phyloP scores from a whole-genome alignment of 2,888 invertebrate species.

The Meloe dianella region DNA sequence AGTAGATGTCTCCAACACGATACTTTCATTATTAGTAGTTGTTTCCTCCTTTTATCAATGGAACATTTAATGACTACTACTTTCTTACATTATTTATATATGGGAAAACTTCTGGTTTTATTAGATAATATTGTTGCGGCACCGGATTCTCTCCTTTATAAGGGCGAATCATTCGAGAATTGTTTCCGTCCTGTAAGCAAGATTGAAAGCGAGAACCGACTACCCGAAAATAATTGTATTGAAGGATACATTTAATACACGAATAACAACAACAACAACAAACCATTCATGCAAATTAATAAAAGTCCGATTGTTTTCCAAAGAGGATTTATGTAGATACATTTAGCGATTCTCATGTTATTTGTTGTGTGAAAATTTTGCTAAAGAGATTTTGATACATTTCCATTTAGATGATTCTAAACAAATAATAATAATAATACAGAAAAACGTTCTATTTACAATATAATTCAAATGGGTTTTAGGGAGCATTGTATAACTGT shows the following conservation, averaged over 20 bases:
- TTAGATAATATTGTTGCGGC: neutral
- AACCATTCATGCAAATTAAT: constrained; percentile 3
- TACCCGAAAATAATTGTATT: constrained; percentile 1
- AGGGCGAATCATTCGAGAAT: too few relatives aligned
- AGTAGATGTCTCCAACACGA: neutral
- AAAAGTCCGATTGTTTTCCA: constrained; percentile 4
- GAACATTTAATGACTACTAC: neutral
- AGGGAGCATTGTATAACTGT: too few relatives aligned
- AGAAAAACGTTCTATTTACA: too few relatives aligned
- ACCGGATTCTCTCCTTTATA: too few relatives aligned
- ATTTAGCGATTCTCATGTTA: neutral
- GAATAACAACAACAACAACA: neutral
- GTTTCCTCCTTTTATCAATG: neutral
- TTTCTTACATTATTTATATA: neutral
- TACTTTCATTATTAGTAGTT: neutral
- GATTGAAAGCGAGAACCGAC: neutral
- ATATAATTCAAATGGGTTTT: too few relatives aligned
- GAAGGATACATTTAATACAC: neutral
- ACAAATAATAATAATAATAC: too few relatives aligned
- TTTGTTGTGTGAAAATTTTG: neutral
- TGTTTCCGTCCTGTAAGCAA: neutral
- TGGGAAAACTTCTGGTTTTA: neutral
- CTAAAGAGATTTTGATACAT: neutral
- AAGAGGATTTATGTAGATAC: constrained; percentile 12
- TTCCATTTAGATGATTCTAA: neutral